These are phyloP conservation scores for Eucera pruinosa DNA, from an alignment of 2,888 invertebrate species.

Conservation along the genomic window DNA sequence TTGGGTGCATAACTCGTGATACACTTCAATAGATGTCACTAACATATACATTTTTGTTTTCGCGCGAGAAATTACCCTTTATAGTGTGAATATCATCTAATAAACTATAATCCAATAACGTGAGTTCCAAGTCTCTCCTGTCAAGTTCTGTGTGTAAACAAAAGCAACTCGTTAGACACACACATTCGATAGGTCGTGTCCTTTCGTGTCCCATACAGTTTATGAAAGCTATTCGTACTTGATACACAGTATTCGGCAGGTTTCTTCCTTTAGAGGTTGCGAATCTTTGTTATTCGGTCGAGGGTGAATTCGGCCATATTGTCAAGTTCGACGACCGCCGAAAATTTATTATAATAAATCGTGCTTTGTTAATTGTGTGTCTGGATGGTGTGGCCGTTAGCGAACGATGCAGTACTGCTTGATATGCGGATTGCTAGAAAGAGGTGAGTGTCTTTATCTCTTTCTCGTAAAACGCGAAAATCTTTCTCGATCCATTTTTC, in stretches of 20 bases:
- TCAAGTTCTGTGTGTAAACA: constrained; percentile 56
- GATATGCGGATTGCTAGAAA: constrained; percentile 62
- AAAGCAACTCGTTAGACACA: constrained; percentile 17
- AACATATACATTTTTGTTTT: not conserved
- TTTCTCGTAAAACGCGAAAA: constrained; percentile 13
- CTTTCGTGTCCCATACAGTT: constrained; percentile 3
- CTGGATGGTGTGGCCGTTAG: constrained; percentile 6
- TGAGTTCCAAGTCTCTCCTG: constrained; percentile 33
- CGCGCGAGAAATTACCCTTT: constrained; percentile 47
- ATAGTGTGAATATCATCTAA: constrained; percentile 17
- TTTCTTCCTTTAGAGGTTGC: constrained; percentile 37
- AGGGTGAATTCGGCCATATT: constrained; percentile 70
- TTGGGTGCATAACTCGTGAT: not conserved
- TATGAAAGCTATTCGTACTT: constrained; percentile 23
- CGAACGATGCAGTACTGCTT: constrained; percentile 59
- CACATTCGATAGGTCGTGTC: constrained; percentile 15
- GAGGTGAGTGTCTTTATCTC: constrained; percentile 62
- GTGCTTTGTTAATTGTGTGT: constrained; percentile 5
- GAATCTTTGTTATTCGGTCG: constrained; percentile 34
- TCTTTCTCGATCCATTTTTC: not conserved
- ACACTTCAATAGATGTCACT: constrained; percentile 17
- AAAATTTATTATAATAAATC: constrained; percentile 29
- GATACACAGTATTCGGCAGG: constrained; percentile 34
- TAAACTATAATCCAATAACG: constrained; percentile 28
- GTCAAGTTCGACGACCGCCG: constrained; percentile 55